Percentiles rank a stretch among this genome's conserved stretches.
Conservation (phyloP, 2,113 vertebrate species). For the Crocuta crocuta region DNA sequence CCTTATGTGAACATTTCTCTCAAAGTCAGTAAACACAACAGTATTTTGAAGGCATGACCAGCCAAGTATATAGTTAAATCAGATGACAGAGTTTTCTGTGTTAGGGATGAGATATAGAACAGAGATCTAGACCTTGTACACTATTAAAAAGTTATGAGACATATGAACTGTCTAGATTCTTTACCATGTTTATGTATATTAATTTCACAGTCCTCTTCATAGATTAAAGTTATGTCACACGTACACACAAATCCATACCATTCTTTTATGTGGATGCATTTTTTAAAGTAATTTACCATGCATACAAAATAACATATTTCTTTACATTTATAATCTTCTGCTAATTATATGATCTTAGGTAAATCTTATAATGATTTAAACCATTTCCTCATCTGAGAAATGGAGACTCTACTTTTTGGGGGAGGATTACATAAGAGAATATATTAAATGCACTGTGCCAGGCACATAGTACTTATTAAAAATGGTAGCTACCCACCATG, state of each 20-base stretch:
- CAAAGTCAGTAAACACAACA: not conserved
- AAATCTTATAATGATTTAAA: not conserved
- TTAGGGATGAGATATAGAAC: not conserved
- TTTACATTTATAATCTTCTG: not conserved
- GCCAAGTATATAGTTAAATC: not conserved
- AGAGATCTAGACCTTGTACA: not conserved
- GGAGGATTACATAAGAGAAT: not conserved
- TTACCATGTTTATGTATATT: not conserved
- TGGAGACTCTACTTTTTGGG: not conserved
- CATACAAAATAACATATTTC: not conserved
- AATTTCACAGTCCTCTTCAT: not conserved
- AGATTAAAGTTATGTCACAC: not conserved
- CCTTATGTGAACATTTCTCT: not conserved
- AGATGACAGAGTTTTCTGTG: not conserved
- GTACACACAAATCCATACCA: not conserved
- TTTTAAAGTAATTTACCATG: not conserved
- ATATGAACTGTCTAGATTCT: not conserved
- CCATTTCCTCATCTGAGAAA: not conserved
- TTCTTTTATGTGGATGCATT: not conserved
- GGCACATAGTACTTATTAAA: not conserved
- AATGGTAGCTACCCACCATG: not conserved
- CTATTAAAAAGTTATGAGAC: not conserved
- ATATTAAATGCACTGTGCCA: not conserved
- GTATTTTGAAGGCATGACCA: not conserved
- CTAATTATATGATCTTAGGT: not conserved